phyloP scores from a whole-genome alignment of 92 coral and sea anemone genomes.

The Parazoanthus atlanticus region DNA sequence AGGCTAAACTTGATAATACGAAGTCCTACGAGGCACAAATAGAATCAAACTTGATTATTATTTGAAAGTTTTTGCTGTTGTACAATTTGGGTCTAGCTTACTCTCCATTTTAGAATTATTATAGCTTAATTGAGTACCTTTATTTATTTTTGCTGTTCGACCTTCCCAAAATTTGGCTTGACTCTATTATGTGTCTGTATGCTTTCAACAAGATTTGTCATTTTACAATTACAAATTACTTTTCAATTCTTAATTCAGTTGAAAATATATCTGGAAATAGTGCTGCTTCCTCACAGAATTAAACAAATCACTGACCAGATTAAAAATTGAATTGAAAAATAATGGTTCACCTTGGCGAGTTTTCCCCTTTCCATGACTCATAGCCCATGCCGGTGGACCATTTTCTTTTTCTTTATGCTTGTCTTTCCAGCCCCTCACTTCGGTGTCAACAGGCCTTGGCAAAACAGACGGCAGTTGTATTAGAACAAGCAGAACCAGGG shows the following conservation, averaged over 20 bases:
- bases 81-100: not conserved
- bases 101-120: not conserved
- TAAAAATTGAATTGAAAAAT: not conserved
- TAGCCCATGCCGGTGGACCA: conserved; percentile 19
- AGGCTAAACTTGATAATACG: not conserved
- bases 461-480: not conserved
- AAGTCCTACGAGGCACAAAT: not conserved
- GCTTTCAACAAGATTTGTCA: not conserved
- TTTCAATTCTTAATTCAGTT: not conserved
- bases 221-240: not conserved
- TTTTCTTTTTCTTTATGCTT: not conserved
- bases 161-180: not conserved
- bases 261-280: not conserved
- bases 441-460: conserved; percentile 3
- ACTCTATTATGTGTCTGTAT: not conserved
- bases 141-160: not conserved
- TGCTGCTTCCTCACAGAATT: not conserved
- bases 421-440: not conserved
- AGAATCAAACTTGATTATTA: not conserved
- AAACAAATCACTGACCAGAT: not conserved
- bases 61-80: not conserved
- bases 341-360: not conserved
- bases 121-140: not conserved
- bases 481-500: not conserved
- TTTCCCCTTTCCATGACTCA: conserved; percentile 18